Evolutionary conservation across 2,113 vertebrate genomes (phyloP).

Genomic region (Rhinopomastus cyanomelas): DNA sequence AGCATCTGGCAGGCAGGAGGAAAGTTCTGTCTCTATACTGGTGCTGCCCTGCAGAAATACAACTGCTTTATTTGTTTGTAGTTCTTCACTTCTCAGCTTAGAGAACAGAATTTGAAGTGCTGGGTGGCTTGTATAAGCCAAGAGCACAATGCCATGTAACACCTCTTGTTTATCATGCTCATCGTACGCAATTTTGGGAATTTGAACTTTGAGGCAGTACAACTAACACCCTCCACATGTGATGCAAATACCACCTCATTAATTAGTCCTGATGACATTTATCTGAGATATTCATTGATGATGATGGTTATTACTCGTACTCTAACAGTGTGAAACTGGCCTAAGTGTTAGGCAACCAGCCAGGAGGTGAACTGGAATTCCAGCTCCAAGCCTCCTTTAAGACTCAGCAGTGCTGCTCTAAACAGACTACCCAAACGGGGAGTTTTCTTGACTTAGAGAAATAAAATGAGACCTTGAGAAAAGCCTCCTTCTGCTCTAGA

Average conservation of each 20-base stretch:
- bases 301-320: background rate
- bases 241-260: background rate
- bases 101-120: background rate
- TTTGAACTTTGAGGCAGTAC: background rate
- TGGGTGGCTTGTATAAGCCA: background rate
- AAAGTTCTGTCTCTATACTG: background rate
- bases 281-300: background rate
- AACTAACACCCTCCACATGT: background rate
- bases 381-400: background rate
- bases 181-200: background rate
- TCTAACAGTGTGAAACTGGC: background rate
- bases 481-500: slow-evolving; percentile 98
- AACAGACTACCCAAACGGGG: background rate
- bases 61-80: background rate
- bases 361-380: background rate
- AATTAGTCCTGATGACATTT: background rate
- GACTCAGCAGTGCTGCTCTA: background rate
- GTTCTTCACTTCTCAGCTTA: background rate
- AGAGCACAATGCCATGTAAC: background rate
- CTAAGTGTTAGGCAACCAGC: background rate
- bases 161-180: background rate
- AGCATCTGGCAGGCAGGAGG: background rate
- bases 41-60: background rate
- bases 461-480: slow-evolving; percentile 80
- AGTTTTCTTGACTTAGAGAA: background rate